Conservation (phyloP, 1,140 invertebrate genomes). For the Penaeus indicus region DNA sequence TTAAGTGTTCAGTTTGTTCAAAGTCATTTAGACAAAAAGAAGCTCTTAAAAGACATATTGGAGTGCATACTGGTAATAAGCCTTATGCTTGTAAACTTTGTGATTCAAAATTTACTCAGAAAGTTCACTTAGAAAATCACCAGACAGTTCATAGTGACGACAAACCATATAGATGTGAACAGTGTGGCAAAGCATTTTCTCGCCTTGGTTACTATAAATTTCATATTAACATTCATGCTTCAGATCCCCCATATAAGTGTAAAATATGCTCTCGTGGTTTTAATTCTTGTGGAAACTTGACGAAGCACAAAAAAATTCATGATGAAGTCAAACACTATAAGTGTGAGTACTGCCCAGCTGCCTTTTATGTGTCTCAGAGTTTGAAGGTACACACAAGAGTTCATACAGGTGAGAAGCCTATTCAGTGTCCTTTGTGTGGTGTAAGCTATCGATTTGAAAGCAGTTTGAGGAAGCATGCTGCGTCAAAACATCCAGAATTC, state of each 20-base stretch:
- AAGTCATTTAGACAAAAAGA: not conserved
- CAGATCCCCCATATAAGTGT: slow-evolving; percentile 30
- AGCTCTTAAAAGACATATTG: not conserved
- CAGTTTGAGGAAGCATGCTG: slow-evolving; percentile 29
- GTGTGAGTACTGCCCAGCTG: slow-evolving; percentile 25
- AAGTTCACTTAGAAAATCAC: slow-evolving; percentile 33
- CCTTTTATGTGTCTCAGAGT: slow-evolving; percentile 28
- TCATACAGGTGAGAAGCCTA: slow-evolving; percentile 36
- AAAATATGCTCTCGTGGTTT: slow-evolving; percentile 19
- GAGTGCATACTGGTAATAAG: slow-evolving; percentile 19
- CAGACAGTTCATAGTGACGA: slow-evolving; percentile 20
- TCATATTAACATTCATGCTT: slow-evolving; percentile 17
- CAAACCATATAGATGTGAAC: slow-evolving; percentile 25
- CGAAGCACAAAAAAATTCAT: slow-evolving; percentile 15
- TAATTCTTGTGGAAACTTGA: slow-evolving; percentile 23
- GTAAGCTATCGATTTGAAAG: slow-evolving; percentile 36
- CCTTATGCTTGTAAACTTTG: slow-evolving; percentile 11
- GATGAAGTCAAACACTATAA: not conserved
- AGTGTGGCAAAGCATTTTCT: slow-evolving; percentile 37
- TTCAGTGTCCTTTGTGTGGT: slow-evolving; percentile 28
- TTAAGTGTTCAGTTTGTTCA: slow-evolving; percentile 3
- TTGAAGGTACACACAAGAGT: slow-evolving; percentile 29
- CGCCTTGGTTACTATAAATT: slow-evolving; percentile 8
- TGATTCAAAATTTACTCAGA: slow-evolving; percentile 22
- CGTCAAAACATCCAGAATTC: slow-evolving; percentile 16